Evolutionary conservation across 2,113 vertebrate species (phyloP).

Genomic region (Tetraodon nigroviridis): DNA sequence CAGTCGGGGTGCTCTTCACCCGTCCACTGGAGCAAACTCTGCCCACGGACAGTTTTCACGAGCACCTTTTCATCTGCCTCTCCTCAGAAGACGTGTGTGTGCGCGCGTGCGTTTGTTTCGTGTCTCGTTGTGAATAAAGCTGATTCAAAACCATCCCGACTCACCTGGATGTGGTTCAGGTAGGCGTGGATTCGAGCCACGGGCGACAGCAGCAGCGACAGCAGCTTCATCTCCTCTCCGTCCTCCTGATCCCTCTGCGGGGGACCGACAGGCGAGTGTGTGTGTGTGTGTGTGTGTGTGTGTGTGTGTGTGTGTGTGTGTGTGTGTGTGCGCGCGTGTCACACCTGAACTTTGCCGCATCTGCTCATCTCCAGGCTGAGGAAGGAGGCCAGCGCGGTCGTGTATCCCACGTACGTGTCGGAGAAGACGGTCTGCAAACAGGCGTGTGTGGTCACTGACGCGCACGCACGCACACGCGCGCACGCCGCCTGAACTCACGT

Average conservation of each 20-base stretch:
- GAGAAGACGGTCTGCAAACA: conserved; percentile 63
- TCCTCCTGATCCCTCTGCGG: conserved; percentile 51
- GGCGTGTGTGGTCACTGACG: no score
- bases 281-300: no score
- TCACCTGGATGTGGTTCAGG: conserved; percentile 73
- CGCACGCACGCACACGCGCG: neutral
- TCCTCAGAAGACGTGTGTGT: neutral
- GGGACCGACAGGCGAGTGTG: neutral
- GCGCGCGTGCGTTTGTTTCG: neutral
- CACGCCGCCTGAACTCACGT: conserved; percentile 39
- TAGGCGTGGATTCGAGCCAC: conserved; percentile 71
- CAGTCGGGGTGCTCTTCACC: conserved; percentile 70
- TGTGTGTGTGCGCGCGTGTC: no score
- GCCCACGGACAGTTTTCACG: neutral
- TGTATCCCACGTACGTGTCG: conserved; percentile 72
- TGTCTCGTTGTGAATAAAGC: neutral
- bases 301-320: neutral
- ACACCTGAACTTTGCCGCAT: no score
- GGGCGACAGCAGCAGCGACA: conserved; percentile 67
- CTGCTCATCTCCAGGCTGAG: conserved; percentile 62
- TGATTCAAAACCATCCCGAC: conserved; percentile 11
- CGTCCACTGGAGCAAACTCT: conserved; percentile 71
- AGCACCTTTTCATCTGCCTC: neutral
- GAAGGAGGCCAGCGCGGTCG: conserved; percentile 52
- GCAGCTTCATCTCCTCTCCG: conserved; percentile 63